phyloP scores from a whole-genome alignment of 2,888 invertebrate genomes.

The Trissoscelio sp. region DNA sequence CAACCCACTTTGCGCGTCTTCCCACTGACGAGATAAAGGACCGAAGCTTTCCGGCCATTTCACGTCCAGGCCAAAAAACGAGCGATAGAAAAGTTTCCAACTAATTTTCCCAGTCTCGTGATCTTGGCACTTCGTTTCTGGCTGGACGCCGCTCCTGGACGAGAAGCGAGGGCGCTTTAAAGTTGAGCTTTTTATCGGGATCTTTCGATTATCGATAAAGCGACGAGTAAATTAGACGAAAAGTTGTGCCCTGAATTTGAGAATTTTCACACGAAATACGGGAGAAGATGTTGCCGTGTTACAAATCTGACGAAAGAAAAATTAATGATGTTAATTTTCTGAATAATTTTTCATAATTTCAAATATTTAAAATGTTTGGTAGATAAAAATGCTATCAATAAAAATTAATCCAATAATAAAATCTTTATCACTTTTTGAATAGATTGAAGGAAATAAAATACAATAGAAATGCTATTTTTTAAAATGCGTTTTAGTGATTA shows the following conservation, averaged over 20 bases:
- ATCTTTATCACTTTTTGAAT: too few relatives aligned
- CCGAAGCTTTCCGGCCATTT: slow-evolving; percentile 62
- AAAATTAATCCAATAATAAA: too few relatives aligned
- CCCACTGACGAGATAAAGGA: slow-evolving; percentile 55
- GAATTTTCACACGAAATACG: too few relatives aligned
- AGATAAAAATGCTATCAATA: too few relatives aligned
- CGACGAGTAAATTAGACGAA: slow-evolving; percentile 71
- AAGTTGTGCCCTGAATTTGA: slow-evolving; percentile 57
- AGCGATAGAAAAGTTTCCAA: slow-evolving; percentile 69
- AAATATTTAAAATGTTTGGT: too few relatives aligned
- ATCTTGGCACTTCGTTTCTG: slow-evolving; percentile 69
- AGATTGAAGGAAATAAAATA: too few relatives aligned
- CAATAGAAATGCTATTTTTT: too few relatives aligned
- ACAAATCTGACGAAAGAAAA: too few relatives aligned
- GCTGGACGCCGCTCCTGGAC: slow-evolving; percentile 43
- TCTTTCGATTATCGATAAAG: slow-evolving; percentile 72
- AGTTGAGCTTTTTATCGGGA: slow-evolving; percentile 60
- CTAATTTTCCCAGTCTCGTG: slow-evolving; percentile 72
- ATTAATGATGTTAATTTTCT: too few relatives aligned
- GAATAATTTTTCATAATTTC: too few relatives aligned
- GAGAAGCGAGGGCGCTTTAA: slow-evolving; percentile 40
- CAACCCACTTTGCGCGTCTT: slow-evolving; percentile 54
- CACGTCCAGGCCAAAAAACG: slow-evolving; percentile 65
- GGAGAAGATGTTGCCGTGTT: too few relatives aligned
- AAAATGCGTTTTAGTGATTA: too few relatives aligned